Evolutionary conservation across 2,797 vertebrate species (phyloP).

Genomic region (Hozukius guyotensis): DNA sequence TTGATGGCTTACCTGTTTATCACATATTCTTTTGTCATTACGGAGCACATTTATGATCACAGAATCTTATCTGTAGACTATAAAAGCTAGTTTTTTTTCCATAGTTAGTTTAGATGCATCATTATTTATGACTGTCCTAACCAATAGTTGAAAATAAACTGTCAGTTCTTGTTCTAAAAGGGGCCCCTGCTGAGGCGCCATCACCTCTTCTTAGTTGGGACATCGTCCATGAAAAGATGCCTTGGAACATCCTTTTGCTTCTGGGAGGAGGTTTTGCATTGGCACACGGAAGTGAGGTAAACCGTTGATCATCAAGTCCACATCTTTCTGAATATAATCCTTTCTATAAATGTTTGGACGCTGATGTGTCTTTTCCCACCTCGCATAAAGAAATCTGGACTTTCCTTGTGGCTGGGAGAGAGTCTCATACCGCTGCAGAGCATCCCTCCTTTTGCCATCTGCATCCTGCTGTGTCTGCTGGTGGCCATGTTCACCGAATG

Average conservation of each 20-base stretch:
- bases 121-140: neutral
- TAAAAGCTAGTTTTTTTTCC: neutral
- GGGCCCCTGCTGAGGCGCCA: conserved; percentile 13
- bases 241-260: conserved; percentile 89
- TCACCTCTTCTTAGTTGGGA: conserved; percentile 80
- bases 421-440: conserved; percentile 81
- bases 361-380: neutral
- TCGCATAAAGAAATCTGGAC: conserved; percentile 80
- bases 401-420: conserved; percentile 84
- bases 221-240: conserved; percentile 85
- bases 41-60: neutral
- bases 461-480: conserved; percentile 84
- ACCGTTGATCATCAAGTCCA: neutral
- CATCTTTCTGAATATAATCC: neutral
- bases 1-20: neutral
- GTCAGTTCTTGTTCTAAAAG: conserved; percentile 11
- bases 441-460: conserved; percentile 81
- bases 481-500: conserved; percentile 88
- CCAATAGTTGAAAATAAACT: neutral
- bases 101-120: neutral
- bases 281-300: conserved; percentile 90
- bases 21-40: conserved; percentile 16
- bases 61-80: conserved; percentile 8
- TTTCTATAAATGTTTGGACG: neutral
- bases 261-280: conserved; percentile 91